Evolutionary conservation across 2,113 vertebrate genomes (phyloP), one percentile per base, ranked within the genome.

Genomic region (Acinonyx jubatus): DNA sequence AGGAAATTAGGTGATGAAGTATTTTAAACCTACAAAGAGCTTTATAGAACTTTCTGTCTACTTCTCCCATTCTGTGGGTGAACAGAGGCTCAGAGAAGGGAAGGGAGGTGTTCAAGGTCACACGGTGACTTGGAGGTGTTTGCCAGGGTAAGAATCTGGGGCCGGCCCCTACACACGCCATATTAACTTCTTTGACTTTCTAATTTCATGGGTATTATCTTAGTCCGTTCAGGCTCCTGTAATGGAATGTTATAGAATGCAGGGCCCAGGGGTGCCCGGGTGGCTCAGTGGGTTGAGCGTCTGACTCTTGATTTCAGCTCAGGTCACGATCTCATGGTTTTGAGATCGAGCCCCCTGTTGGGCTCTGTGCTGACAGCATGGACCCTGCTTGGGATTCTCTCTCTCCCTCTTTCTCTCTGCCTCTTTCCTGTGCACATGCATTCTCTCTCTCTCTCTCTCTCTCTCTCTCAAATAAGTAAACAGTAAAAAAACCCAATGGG

Each of bases 141-240:
- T 45, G 68, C 14, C 7, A 13, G 31, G n/a, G 2, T 19, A 7
- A 29, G 66, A 76, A 16, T 13, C 23, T 14, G 7, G 19, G 45
- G 16, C 9, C 4, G 52, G 21, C 3, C 63, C 13, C 14, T 45
- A 0, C 7, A 25, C 18, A 6, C 2, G 1, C 15, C 1, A 0
- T 36, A 1, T 13, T 41, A 13, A 52, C 41, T 50, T 71, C 41
- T 36, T 71, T 78, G 83, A 36, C 57, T 45, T 93, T 38, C 19
- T 33, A 27, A 27, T 38, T 63, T 73, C 69, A n/a, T 5, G 23
- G 1, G 33, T 25, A 45, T 19, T 61, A 5, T 63, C 23, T 83
- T 27, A 41, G 80, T 41, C 23, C 4, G 0, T 18, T 29, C 25
- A 5, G 55, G 36, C 25, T 83, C 55, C 55, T 83, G 4, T 41